Base-by-base conservation (phyloP, 2,888 invertebrate species). In the Amblyjoppa proteus region DNA sequence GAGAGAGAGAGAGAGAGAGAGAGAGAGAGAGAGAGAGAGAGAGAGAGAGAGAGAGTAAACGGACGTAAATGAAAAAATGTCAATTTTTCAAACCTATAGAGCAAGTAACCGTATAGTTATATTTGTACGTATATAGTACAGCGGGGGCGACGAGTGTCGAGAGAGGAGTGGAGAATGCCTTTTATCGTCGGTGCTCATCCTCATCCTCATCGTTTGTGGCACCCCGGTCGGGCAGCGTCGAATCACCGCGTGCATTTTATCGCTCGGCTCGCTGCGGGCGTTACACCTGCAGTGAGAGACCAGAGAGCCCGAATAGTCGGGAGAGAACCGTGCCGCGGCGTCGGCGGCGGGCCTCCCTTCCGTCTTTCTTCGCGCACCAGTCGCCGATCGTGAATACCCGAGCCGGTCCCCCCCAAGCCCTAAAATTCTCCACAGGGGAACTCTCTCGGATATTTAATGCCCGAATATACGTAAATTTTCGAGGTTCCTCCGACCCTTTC, bases 211-310 rank as follows among this genome's bases (percentile, higher is more conserved):
- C 83, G 85, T 86, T 83, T 83, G 81, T 81, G 83, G 81, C 83
- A 86, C 74, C 81, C 83, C 73, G 61, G 73, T 49, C 75, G 66
- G 79, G 69, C 74, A 77, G 87, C 88, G 85, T 87, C 85, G 87
- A 85, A 81, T 88, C 83, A 79, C 86, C 84, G 89, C 82, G 85
- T 87, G 89, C 89, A 91, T 91, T 91, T 91, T 91, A 91, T 90
- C 90, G 90, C 87, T 88, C 86, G 85, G 89, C 88, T 90, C 89
- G 91, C 91, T 90, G 90, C 89, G 87, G 90, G 91, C 91, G 88
- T 89, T 91, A 91, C 92, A 92, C 91, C 91, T 91, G 91, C 91
- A 90, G 88, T 87, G 81, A 83, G 71, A 49, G 45, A 56, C 53
- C 66, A 68, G 41, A 45, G 58, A 64, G 70, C n/a, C 61, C 45